Percentiles rank a stretch among this genome's conserved stretches.
phyloP scores from a whole-genome alignment of 2,113 vertebrate species.

The Marmota flaviventris region DNA sequence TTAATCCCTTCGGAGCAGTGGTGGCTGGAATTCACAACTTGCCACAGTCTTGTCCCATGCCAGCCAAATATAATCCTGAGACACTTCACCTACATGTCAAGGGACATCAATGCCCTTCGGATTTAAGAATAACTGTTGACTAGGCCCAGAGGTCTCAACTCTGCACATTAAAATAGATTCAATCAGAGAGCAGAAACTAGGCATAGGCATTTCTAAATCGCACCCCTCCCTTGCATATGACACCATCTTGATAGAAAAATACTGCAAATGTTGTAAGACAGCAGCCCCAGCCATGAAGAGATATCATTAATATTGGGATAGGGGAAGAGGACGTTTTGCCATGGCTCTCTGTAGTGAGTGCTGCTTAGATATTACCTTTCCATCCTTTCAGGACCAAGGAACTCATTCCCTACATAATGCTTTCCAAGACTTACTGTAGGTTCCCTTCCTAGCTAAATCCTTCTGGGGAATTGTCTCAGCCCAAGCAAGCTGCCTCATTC shows the following conservation, averaged over 20 bases:
- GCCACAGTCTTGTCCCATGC: neutral
- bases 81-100: neutral
- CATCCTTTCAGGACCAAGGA: neutral
- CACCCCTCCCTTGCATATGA: neutral
- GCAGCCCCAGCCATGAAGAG: neutral
- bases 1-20: conserved; percentile 68
- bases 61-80: conserved; percentile 28
- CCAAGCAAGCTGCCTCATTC: neutral
- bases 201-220: neutral
- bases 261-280: neutral
- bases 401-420: neutral
- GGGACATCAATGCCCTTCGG: neutral
- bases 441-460: neutral
- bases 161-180: neutral
- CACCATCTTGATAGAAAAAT: neutral
- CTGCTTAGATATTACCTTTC: neutral
- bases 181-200: neutral
- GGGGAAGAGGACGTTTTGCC: neutral
- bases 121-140: neutral
- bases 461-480: neutral
- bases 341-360: neutral
- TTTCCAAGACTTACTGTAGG: neutral
- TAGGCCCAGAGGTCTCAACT: neutral
- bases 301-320: neutral
- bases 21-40: conserved; percentile 24